These are phyloP conservation scores for Stigmatopora nigra DNA, from an alignment of 2,113 vertebrate genomes.

Conservation along the genomic window DNA sequence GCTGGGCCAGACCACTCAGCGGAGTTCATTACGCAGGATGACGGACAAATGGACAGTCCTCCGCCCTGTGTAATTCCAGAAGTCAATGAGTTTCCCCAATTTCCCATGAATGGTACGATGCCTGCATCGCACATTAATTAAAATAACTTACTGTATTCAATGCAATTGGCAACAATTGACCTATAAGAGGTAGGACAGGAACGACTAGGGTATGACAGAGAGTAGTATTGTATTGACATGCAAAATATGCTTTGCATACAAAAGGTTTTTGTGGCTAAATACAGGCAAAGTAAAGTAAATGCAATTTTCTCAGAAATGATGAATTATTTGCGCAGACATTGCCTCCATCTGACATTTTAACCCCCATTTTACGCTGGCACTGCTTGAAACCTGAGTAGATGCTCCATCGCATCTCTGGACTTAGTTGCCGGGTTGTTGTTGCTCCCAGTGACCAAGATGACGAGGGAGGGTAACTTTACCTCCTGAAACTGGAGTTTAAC, in stretches of 20 bases:
- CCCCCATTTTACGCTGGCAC: slow-evolving; percentile 23
- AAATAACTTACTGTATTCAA: not conserved
- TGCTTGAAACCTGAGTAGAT: slow-evolving; percentile 59
- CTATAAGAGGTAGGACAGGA: not conserved
- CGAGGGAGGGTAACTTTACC: slow-evolving; percentile 37
- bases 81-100: slow-evolving; percentile 26
- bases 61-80: slow-evolving; percentile 26
- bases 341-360: too few species aligned
- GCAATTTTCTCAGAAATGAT: too few species aligned
- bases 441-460: slow-evolving; percentile 66
- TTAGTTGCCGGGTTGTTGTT: slow-evolving; percentile 84
- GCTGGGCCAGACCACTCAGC: slow-evolving; percentile 17
- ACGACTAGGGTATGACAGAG: too few species aligned
- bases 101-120: slow-evolving; percentile 49
- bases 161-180: slow-evolving; percentile 12
- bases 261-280: too few species aligned
- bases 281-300: too few species aligned
- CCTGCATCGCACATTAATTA: slow-evolving; percentile 28
- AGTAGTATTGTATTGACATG: too few species aligned
- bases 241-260: too few species aligned
- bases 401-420: slow-evolving; percentile 57
- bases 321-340: too few species aligned
- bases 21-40: slow-evolving; percentile 13
- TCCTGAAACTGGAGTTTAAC: slow-evolving; percentile 47
- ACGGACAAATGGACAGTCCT: slow-evolving; percentile 9